Percentiles rank a stretch among this genome's conserved stretches.
Conservation (phyloP, 2,797 vertebrate genomes). For the Luscinia luscinia region DNA sequence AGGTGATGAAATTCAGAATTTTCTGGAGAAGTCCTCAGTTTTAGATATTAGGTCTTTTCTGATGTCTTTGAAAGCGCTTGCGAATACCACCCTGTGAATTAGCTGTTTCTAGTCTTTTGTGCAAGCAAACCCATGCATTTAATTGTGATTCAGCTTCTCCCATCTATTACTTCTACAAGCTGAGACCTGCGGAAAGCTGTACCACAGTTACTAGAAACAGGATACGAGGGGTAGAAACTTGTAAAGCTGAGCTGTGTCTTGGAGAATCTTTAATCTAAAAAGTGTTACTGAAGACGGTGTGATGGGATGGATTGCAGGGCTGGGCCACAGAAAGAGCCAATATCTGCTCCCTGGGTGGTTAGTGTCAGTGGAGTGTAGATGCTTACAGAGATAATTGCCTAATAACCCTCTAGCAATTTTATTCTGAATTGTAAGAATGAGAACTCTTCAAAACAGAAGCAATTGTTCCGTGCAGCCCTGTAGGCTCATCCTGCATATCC, state of each 20-base stretch:
- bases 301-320: not conserved
- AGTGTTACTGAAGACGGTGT: rapidly evolving
- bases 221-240: not conserved
- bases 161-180: not conserved
- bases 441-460: not conserved
- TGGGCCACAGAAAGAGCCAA: not conserved
- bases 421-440: not conserved
- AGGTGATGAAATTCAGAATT: not conserved
- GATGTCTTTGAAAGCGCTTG: not conserved
- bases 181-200: not conserved
- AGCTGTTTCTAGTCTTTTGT: not conserved
- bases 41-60: not conserved
- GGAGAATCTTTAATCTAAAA: not conserved
- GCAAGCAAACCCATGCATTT: not conserved
- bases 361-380: not conserved
- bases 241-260: not conserved
- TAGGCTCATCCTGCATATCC: not conserved
- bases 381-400: not conserved
- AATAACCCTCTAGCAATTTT: not conserved
- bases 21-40: not conserved
- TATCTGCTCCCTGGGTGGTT: not conserved
- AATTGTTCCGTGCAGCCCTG: not conserved
- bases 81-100: not conserved
- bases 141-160: not conserved
- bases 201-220: not conserved